phyloP scores from a whole-genome alignment of 2,888 invertebrate genomes.

The Polydrusus cervinus region DNA sequence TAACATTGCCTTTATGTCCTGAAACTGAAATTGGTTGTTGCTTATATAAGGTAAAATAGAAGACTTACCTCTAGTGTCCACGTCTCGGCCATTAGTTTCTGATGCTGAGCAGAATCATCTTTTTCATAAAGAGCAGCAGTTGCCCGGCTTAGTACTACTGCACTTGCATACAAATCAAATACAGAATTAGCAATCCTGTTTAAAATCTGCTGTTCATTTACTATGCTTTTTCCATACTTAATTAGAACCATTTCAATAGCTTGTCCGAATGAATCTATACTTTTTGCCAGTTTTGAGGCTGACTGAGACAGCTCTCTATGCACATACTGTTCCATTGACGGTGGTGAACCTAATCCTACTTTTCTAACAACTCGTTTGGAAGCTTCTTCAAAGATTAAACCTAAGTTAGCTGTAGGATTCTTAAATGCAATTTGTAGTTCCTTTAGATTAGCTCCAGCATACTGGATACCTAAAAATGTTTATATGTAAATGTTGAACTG shows the following conservation, averaged over 20 bases:
- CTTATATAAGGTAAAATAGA: no score
- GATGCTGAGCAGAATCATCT: constrained; percentile 81
- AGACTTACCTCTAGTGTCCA: constrained; percentile 85
- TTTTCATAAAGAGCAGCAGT: constrained; percentile 80
- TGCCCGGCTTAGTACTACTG: constrained; percentile 88
- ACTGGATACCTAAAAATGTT: constrained; percentile 81
- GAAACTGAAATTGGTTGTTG: no score
- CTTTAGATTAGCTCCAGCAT: constrained; percentile 93
- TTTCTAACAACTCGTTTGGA: constrained; percentile 86
- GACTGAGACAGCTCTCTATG: constrained; percentile 81
- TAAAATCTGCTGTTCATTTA: constrained; percentile 93
- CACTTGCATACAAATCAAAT: constrained; percentile 92
- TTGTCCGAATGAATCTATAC: constrained; percentile 83
- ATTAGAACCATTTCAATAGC: constrained; percentile 86
- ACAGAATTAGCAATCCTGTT: constrained; percentile 91
- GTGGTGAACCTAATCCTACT: constrained; percentile 82
- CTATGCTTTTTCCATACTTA: constrained; percentile 87
- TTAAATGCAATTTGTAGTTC: constrained; percentile 95
- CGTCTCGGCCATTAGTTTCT: constrained; percentile 84
- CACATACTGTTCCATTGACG: constrained; percentile 79
- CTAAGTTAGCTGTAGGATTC: constrained; percentile 92
- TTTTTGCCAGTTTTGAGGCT: constrained; percentile 79
- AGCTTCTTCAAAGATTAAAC: constrained; percentile 91
- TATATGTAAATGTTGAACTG: no score
- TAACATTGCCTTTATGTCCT: no score